Evolutionary conservation across 2,888 invertebrate species (phyloP), one percentile per base, ranked within the genome.

Genomic region (Himalopsyche japonica): DNA sequence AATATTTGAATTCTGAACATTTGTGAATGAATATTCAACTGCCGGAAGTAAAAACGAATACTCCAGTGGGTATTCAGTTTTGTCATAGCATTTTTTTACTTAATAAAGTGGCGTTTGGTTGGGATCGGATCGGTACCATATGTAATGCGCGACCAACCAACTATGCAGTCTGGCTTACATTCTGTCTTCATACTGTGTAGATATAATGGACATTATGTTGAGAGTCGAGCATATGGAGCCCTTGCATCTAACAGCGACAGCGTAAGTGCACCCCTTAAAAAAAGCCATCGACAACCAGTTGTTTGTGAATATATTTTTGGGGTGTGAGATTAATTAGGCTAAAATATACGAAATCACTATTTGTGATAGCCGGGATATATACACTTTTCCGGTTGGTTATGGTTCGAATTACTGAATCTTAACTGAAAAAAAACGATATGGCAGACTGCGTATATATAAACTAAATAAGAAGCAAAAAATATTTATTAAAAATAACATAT

Each of bases 201-300:
- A 57, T 57, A 57, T 57, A 57, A 57, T 57, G 57, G 57, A 24
- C n/a, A 57, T 43, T 4, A 57, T 24, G 57, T 57, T 57, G 57
- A 57, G 57, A 57, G 78, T 43, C n/a, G 37, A 85, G 34, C 86
- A 86, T 84, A 86, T 86, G 86, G 85, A 49, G 81, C 79, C 76
- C 79, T 83, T 81, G 49, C 76, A 78, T 76, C 79, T 82, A 81
- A 82, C 80, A 82, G 49, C 84, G 86, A 86, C 86, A 86, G 34
- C 79, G 84, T 86, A 85, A 86, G 85, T 86, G 85, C 85, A 79
- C 76, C 81, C 79, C 80, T 70, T 76, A 43, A 79, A 64, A 37
- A 27, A 43, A 34, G 79, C 24, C 10, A 57, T 20, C n/a, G 57
- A 24, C 57, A 57, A 57, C 57, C 57, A 57, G n/a, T 57, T 57